Evolutionary conservation across 2,888 invertebrate species (phyloP), one percentile per base, ranked within the genome.

Genomic region (Cyclophora albipunctata): DNA sequence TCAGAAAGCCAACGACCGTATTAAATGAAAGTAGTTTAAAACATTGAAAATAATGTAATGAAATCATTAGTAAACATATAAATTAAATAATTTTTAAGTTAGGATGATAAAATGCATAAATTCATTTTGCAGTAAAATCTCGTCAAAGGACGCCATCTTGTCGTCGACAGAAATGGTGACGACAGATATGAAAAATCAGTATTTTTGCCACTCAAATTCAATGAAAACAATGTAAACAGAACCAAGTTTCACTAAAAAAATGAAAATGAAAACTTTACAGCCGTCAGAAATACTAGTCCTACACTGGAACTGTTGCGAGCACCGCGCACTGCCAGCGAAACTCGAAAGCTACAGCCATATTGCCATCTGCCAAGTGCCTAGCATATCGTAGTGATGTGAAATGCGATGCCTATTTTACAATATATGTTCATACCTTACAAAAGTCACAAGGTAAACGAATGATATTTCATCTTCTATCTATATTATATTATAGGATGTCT

Each of bases 141-240:
- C 79, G 85, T 81, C 81, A 84, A 81, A 86, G 80, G 89, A 89
- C 89, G 89, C 89, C 89, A 89, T 89, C 88, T 89, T 89, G 89
- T 89, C 84, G 85, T 84, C 83, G 83, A 84, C 71, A 79, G 84
- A 85, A 80, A 84, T 88, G 88, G 81, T 88, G 88, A 88, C 88
- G 88, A 86, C 75, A 81, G 76, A 84, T 76, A 79, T 74, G 71
- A 84, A 84, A 84, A 75, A 76, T 66, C 67, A 67, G 67, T 71
- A 76, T 75, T 78, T 84, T 80, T 71, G 69, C 72, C 66, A 75
- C 71, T 71, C 69, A 78, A 78, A 69, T 75, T 66, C 64, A 62
- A 63, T 70, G 70, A 79, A 82, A 81, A 75, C 63, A 69, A 75
- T 66, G 71, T 81, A 84, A 82, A 83, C 77, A 79, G 69, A 75